These are phyloP conservation scores for Hippocampus abdominalis DNA, from an alignment of 2,113 vertebrate genomes.

Conservation along the genomic window DNA sequence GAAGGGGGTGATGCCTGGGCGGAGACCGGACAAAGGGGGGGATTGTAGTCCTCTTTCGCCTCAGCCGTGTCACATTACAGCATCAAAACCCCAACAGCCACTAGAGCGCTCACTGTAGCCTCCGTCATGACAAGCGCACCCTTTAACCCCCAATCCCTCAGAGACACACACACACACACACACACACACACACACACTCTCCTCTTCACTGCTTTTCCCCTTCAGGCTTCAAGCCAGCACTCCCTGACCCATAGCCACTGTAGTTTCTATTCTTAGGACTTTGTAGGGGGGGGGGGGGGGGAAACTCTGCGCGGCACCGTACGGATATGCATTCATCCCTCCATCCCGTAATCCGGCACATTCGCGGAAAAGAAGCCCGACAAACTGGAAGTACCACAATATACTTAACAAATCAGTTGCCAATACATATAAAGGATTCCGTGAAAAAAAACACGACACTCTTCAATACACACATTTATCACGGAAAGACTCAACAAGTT, in stretches of 20 bases:
- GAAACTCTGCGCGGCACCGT: conserved; percentile 8
- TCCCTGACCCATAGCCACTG: conserved; percentile 45
- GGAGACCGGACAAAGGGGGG: conserved; percentile 64
- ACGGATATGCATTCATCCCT: conserved; percentile 16
- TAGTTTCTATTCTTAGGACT: conserved; percentile 31
- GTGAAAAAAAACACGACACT: no score
- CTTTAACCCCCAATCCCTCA: conserved; percentile 51
- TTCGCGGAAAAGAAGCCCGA: background rate
- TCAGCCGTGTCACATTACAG: conserved; percentile 73
- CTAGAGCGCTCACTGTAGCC: conserved; percentile 67
- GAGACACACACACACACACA: background rate
- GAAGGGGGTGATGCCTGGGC: conserved; percentile 46
- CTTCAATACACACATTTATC: no score
- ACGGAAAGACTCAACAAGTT: no score
- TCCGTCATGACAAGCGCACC: conserved; percentile 69
- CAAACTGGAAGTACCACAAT: background rate
- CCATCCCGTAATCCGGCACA: conserved; percentile 11
- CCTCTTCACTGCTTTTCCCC: conserved; percentile 62
- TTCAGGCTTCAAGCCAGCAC: conserved; percentile 45
- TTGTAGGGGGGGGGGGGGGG: conserved; percentile 6
- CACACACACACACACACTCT: conserved; percentile 49
- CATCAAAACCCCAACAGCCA: conserved; percentile 70
- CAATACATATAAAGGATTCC: no score
- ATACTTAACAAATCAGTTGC: background rate
- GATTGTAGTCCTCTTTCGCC: conserved; percentile 61